Evolutionary conservation across 2,797 vertebrate genomes (phyloP).

Genomic region (Rallus crepitans): DNA sequence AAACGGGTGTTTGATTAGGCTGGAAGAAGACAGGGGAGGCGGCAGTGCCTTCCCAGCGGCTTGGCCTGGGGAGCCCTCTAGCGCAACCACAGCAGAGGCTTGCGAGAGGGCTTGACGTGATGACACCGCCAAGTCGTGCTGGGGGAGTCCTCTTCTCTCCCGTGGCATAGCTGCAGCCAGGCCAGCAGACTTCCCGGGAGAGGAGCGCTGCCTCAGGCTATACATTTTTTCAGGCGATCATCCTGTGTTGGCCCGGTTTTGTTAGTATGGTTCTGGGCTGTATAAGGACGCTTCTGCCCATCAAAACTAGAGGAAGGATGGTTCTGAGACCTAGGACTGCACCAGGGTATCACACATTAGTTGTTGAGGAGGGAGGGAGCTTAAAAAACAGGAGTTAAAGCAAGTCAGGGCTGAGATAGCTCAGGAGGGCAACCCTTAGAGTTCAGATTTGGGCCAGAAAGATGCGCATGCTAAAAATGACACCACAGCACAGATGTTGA

Average conservation of each 20-base stretch:
- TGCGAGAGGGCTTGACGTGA: rapidly evolving
- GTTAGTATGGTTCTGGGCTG: neutral
- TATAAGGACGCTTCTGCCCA: neutral
- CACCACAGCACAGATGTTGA: neutral
- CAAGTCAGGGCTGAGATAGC: neutral
- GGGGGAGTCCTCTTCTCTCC: neutral
- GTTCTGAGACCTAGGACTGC: neutral
- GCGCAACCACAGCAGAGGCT: neutral
- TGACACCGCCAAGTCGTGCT: rapidly evolving
- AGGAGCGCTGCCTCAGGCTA: neutral
- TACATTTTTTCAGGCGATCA: neutral
- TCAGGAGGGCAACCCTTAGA: neutral
- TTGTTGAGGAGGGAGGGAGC: neutral
- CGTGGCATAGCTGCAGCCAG: neutral
- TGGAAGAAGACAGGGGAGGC: neutral
- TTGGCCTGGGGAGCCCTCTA: neutral
- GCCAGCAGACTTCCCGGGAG: neutral
- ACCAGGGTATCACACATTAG: neutral
- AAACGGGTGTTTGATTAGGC: neutral
- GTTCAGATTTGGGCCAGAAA: neutral
- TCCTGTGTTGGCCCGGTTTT: neutral
- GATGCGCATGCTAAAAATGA: neutral
- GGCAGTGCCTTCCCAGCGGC: neutral
- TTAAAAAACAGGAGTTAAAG: neutral
- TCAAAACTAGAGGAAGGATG: neutral